phyloP scores from a whole-genome alignment of 2,797 vertebrate species.

The Zenarchopterus dispar region DNA sequence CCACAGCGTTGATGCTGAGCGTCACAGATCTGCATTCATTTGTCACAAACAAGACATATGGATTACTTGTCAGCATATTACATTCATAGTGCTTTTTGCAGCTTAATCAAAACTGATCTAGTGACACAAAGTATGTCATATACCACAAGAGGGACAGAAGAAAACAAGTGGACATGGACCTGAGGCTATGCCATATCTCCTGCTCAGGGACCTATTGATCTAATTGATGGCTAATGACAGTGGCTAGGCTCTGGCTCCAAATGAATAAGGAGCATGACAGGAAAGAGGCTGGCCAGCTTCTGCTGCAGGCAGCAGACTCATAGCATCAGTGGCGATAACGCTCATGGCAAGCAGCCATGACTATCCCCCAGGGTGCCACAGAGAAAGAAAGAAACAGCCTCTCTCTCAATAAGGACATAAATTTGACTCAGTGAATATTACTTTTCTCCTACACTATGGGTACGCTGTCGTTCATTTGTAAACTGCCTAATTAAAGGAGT shows the following conservation, averaged over 20 bases:
- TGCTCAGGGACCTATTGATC: constrained; percentile 74
- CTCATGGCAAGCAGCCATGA: constrained; percentile 41
- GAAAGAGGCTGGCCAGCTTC: constrained; percentile 52
- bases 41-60: constrained; percentile 62
- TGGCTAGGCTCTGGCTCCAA: constrained; percentile 76
- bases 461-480: constrained; percentile 22
- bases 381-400: constrained; percentile 3
- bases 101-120: constrained; percentile 71
- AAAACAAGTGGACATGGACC: constrained; percentile 44
- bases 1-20: constrained; percentile 60
- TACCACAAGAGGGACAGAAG: constrained; percentile 36
- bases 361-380: constrained; percentile 56
- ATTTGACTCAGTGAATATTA: constrained; percentile 56
- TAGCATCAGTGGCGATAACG: constrained; percentile 10
- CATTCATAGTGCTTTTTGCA: constrained; percentile 50
- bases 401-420: constrained; percentile 51
- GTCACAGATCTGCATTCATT: constrained; percentile 59
- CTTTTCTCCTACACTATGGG: constrained; percentile 38
- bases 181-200: constrained; percentile 54
- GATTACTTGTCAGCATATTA: constrained; percentile 73
- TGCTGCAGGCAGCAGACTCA: constrained; percentile 52
- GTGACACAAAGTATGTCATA: constrained; percentile 70
- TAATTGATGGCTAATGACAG: constrained; percentile 74
- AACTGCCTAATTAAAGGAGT: constrained; percentile 31
- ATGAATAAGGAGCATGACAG: constrained; percentile 78